Percentiles rank a stretch among this genome's conserved stretches.
phyloP scores from a whole-genome alignment of 2,888 invertebrate species.

The Allygus modestus region DNA sequence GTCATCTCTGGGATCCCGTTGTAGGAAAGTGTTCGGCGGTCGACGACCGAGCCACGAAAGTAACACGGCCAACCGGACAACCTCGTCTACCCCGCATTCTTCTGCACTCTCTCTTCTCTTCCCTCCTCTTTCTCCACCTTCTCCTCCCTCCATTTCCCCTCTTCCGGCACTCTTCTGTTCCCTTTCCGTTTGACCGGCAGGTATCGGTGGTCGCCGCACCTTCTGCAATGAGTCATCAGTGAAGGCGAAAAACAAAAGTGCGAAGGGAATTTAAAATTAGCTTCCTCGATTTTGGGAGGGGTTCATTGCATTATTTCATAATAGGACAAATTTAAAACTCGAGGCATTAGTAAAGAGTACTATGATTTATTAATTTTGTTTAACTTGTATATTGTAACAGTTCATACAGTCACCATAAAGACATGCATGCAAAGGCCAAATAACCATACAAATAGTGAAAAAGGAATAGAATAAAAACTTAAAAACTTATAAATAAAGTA shows the following conservation, averaged over 20 bases:
- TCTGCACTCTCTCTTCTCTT: slow-evolving; percentile 53
- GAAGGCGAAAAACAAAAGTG: slow-evolving; percentile 37
- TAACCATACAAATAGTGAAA: no score
- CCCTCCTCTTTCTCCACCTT: slow-evolving; percentile 9
- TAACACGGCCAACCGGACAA: slow-evolving; percentile 51
- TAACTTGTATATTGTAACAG: no score
- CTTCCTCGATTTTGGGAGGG: no score
- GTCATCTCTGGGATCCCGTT: slow-evolving; percentile 52
- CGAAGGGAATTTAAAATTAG: no score
- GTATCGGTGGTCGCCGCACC: background rate
- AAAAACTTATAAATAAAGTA: no score
- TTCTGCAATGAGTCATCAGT: background rate
- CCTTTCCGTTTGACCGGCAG: slow-evolving; percentile 12
- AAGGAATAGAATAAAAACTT: no score
- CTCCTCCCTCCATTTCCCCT: slow-evolving; percentile 21
- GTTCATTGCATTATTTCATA: no score
- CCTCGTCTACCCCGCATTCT: slow-evolving; percentile 43
- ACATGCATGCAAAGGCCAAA: no score
- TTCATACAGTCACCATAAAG: no score
- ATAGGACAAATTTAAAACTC: no score
- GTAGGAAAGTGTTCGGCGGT: slow-evolving; percentile 36
- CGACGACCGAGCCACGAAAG: slow-evolving; percentile 39
- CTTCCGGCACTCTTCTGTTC: slow-evolving; percentile 29
- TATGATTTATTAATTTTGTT: no score
- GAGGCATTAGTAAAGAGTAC: no score